Evolutionary conservation across 2,797 vertebrate species (phyloP).

Genomic region (Enteromius trimaculatus): DNA sequence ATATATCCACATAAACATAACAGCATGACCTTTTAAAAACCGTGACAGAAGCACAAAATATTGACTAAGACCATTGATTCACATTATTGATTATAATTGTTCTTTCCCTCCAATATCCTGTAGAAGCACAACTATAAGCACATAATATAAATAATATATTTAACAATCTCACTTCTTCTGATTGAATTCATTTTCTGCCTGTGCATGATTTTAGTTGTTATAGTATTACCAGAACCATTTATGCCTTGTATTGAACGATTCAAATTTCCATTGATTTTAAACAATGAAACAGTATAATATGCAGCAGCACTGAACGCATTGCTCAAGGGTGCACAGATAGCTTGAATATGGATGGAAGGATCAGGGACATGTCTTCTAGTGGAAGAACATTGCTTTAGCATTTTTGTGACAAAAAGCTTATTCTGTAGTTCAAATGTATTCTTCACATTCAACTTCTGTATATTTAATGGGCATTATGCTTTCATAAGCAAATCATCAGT

Average conservation of each 20-base stretch:
- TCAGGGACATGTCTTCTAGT: neutral
- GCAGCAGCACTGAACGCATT: neutral
- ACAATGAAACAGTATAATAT: neutral
- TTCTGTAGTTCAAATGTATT: neutral
- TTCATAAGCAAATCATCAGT: constrained; percentile 18
- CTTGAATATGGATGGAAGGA: neutral
- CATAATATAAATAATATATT: neutral
- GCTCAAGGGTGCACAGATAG: neutral
- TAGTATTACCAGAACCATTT: neutral
- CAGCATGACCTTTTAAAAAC: constrained; percentile 38
- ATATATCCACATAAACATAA: constrained; percentile 58
- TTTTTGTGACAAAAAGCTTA: neutral
- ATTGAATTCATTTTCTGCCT: neutral
- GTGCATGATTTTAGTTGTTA: too few species aligned
- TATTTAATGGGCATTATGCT: neutral
- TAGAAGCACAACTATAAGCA: neutral
- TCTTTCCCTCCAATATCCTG: constrained; percentile 3
- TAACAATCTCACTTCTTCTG: neutral
- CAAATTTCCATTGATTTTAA: constrained; percentile 32
- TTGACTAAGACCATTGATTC: constrained; percentile 5
- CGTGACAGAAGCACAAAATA: constrained; percentile 3
- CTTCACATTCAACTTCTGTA: neutral
- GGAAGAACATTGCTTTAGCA: neutral
- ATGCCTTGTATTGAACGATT: constrained; percentile 7
- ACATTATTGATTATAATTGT: neutral